Evolutionary conservation across 1,140 invertebrate genomes (phyloP), one percentile per base, ranked within the genome.

Genomic region (Eurosta solidaginis): DNA sequence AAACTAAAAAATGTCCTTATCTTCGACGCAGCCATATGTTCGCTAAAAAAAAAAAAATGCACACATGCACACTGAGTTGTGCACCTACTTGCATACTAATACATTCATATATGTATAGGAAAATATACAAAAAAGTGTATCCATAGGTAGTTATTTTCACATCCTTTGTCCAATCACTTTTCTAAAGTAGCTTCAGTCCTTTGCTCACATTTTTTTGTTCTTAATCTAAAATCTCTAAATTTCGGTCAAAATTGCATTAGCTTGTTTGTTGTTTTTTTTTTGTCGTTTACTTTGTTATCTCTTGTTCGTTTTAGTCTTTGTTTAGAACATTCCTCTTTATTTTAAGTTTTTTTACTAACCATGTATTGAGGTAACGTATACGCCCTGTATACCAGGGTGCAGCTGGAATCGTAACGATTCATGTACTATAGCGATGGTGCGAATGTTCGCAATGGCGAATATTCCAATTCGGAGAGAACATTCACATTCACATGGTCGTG

Each of bases 221-320:
- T 40, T 33, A 59, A 59, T 59, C 54, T 17, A 17, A 42, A 68
- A 68, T 42, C 59, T 20, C 59, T 40, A 40, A 40, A 68, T 68
- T 68, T 68, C 10, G 14, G 59, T 40, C 29, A 40, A 68, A 68
- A 68, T 68, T 68, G 59, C 59, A 68, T 40, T 68, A 68, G n/a
- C 33, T 40, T 42, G 59, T 68, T 68, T 68, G 36, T 68, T 27
- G 9, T 25, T 22, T 22, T 22, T 5, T 52, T 36, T 59, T 59
- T 59, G 17, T 27, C 27, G 4, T 49, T 17, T 17, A 59, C 3
- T 33, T 59, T 59, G 4, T 36, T 17, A n/a, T 36, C 22, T 36
- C 40, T 68, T 54, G 29, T 68, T 68, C 40, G 5, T 5, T 12
- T 36, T 42, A 4, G 5, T n/a, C 47, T 49, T 10, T 49, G 17